Base-by-base conservation (phyloP, 2,888 invertebrate species). In the Oegoconia quadripuncta region DNA sequence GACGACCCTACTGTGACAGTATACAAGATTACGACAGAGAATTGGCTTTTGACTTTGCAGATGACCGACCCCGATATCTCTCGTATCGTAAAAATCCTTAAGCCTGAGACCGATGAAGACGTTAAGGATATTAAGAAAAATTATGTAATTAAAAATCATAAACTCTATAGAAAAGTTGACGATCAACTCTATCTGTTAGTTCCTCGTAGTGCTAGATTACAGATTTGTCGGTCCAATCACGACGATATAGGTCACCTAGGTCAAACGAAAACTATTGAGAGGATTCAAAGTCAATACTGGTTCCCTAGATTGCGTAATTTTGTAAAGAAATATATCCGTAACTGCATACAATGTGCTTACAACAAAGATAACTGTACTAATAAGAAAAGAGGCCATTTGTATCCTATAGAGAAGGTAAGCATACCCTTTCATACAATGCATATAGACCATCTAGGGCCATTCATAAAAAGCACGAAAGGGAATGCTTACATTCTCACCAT, bases 361-460 rank as follows among this genome's bases (percentile, higher is more conserved):
- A 50, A 59, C 14, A 76, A 78, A 43, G 41, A 49, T 2, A 36
- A 39, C 9, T 29, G 47, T 12, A 59, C 58, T 9, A 34, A 26
- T 9, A 30, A 26, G 13, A 41, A 60, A 39, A 28, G 15, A 9
- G 75, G 75, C 6, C 46, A 50, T 12, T 41, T 80, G n/a, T 59
- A 76, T 34, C 66, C 74, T 0, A 79, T 80, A 14, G 56, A 60
- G n/a, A 78, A 79, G 39, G 49, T 60, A 5, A 39, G 53, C 0
- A 49, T 56, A 6, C 77, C 76, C 0, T 72, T 84, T 23, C 60
- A 76, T 33, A 74, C 69, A 0, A 18, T 80, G 9, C 75, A 80
- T 41, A 34, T 80, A 0, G 78, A 81, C 46, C 77, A 80, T 43
- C 37, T 79, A 2, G 74, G 76, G 2, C 75, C 74, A 3, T 80